A percentile compares a stretch with the other conserved stretches of the same genome.
These are phyloP conservation scores for Drosophila busckii DNA, from an alignment of 1,140 invertebrate species.

Conservation along the genomic window DNA sequence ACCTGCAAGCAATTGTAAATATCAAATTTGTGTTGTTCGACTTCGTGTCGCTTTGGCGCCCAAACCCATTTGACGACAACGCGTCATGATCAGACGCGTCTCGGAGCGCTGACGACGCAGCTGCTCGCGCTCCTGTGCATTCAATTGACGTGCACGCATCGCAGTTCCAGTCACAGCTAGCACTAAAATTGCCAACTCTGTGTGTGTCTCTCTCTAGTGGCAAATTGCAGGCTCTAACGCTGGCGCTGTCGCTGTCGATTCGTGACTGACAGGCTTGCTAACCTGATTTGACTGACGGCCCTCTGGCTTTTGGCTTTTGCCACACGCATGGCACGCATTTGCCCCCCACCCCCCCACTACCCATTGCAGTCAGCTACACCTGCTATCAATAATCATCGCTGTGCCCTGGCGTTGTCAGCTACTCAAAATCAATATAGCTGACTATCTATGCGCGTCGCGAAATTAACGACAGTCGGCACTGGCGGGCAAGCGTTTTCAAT, in stretches of 20 bases:
- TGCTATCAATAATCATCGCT: slow-evolving; percentile 32
- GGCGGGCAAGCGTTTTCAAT: slow-evolving; percentile 1
- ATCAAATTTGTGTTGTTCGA: background rate
- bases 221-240: too few species aligned
- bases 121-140: slow-evolving; percentile 56
- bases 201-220: too few species aligned
- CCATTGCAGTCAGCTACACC: slow-evolving; percentile 21
- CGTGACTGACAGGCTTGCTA: background rate
- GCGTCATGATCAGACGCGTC: slow-evolving; percentile 42
- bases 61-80: slow-evolving; percentile 38
- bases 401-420: slow-evolving; percentile 9
- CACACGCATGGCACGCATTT: slow-evolving; percentile 20
- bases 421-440: slow-evolving; percentile 39
- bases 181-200: too few species aligned
- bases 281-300: background rate
- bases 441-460: background rate
- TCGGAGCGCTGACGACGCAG: slow-evolving; percentile 61
- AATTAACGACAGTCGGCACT: slow-evolving; percentile 14
- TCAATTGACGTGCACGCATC: slow-evolving; percentile 59
- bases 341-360: slow-evolving; percentile 6
- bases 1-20: slow-evolving; percentile 29
- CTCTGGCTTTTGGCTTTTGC: background rate
- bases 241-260: background rate
- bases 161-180: slow-evolving; percentile 14
- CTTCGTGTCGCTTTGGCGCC: too few species aligned